Evolutionary conservation across 2,888 invertebrate species (phyloP), one percentile per base, ranked within the genome.

Genomic region (Eurois occulta): DNA sequence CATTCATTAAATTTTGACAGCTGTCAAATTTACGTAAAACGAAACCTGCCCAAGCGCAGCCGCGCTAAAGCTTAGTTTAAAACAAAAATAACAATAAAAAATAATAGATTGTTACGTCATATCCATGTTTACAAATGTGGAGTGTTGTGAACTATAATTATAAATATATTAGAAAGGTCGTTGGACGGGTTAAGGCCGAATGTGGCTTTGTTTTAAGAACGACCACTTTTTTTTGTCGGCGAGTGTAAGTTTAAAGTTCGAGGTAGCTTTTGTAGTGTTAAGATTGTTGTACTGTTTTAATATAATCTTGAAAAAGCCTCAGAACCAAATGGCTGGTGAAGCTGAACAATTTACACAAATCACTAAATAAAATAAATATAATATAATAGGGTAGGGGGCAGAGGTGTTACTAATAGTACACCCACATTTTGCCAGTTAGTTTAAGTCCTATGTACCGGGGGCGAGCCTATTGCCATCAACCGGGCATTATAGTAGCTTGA

Each of bases 111-210:
- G 91, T 93, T 94, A 93, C 95, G 94, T 94, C 95, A 95, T 91
- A 92, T 90, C 92, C 92, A 90, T 95, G 95, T 96, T 95, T 95
- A 96, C 95, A 94, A 94, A 94, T 93, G 93, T 91, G 90, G 87
- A 91, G 87, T 85, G 83, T 75, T 76, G 79, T 84, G 77, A 65
- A 84, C 87, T 95, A 92, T 95, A 96, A 96, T 96, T 96, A 96
- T 96, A 96, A 96, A 94, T 92, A 93, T 94, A 96, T 96, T 96
- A 96, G 96, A 93, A 93, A 92, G 96, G 95, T 96, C 96, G 94
- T 90, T 85, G 95, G 81, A 92, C 96, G 92, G 94, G 94, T 94
- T 93, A 94, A 95, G 95, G 95, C 94, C 93, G 90, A 81, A 80
- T 86, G 87, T 58, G 70, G 72, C 87, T 90, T 92, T 91, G 91